A percentile compares a stretch with the other conserved stretches of the same genome.
Conservation (phyloP, 2,113 vertebrate genomes). For the Mellivora capensis region DNA sequence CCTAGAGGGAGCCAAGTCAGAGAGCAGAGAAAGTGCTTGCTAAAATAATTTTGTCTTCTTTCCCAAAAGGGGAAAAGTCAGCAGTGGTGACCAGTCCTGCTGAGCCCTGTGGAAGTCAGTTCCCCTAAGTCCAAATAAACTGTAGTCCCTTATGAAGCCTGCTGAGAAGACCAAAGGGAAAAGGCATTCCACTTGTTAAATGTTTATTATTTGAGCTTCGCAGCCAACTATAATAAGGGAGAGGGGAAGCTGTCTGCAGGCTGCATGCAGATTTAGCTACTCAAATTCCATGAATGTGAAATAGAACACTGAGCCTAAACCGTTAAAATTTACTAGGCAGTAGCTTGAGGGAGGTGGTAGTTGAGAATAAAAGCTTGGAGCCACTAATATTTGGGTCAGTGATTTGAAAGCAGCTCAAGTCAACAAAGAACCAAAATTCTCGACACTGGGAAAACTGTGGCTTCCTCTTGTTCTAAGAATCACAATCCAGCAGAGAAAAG, state of each 20-base stretch:
- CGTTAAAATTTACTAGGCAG: constrained; percentile 36
- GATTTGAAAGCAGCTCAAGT: constrained; percentile 58
- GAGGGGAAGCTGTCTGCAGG: constrained; percentile 65
- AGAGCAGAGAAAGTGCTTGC: constrained; percentile 54
- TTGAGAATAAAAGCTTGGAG: constrained; percentile 12
- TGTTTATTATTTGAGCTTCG: constrained; percentile 67
- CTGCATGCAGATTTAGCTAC: constrained; percentile 51
- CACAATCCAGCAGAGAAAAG: neutral
- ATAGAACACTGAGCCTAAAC: constrained; percentile 35
- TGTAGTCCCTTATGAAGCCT: constrained; percentile 50
- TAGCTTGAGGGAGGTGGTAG: neutral
- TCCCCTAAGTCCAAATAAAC: constrained; percentile 66
- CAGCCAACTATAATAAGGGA: constrained; percentile 69
- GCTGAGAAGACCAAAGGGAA: constrained; percentile 66
- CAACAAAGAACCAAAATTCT: constrained; percentile 39
- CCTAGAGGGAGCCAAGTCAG: constrained; percentile 19
- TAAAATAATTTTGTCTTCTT: constrained; percentile 56
- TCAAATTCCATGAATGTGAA: constrained; percentile 59
- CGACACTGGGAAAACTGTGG: neutral
- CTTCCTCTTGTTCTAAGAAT: constrained; percentile 13
- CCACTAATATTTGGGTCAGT: constrained; percentile 10
- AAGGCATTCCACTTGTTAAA: constrained; percentile 69
- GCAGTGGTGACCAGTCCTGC: neutral
- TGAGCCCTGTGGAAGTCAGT: constrained; percentile 4
- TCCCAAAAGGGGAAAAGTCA: constrained; percentile 39